Percentiles rank a stretch among this genome's conserved stretches.
Conservation (phyloP, 2,888 invertebrate species). For the Alcis repandata region DNA sequence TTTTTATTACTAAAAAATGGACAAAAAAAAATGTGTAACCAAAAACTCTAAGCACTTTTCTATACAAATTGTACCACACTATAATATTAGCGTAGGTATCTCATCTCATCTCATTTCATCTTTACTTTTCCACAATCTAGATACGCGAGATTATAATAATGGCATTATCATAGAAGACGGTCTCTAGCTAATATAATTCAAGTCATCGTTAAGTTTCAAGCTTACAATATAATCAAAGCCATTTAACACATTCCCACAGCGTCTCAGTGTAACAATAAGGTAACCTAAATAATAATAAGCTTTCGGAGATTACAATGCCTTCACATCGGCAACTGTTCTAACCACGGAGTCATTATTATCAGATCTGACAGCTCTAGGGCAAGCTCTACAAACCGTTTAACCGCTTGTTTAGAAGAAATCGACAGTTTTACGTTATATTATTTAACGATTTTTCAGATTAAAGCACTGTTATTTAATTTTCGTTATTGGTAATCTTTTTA, state of each 20-base stretch:
- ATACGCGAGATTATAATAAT: not conserved
- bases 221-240: slow-evolving; percentile 46
- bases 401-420: not conserved
- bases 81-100: no score
- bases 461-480: no score
- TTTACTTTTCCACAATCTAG: no score
- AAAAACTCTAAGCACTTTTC: no score
- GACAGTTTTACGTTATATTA: not conserved
- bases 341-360: slow-evolving; percentile 25
- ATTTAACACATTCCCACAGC: slow-evolving; percentile 44
- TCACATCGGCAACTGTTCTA: slow-evolving; percentile 47
- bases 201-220: slow-evolving; percentile 33
- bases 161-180: not conserved
- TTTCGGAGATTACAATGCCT: slow-evolving; percentile 58
- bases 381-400: slow-evolving; percentile 13
- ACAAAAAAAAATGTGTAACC: no score
- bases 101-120: no score
- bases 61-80: no score
- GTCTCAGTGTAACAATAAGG: slow-evolving; percentile 32
- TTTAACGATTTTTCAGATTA: not conserved
- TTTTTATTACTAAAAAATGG: no score
- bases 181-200: slow-evolving; percentile 6
- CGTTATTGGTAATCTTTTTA: no score
- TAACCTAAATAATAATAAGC: slow-evolving; percentile 62
- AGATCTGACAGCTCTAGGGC: slow-evolving; percentile 25